phyloP scores from a whole-genome alignment of 2,888 invertebrate genomes.

The Steinernema hermaphroditum region DNA sequence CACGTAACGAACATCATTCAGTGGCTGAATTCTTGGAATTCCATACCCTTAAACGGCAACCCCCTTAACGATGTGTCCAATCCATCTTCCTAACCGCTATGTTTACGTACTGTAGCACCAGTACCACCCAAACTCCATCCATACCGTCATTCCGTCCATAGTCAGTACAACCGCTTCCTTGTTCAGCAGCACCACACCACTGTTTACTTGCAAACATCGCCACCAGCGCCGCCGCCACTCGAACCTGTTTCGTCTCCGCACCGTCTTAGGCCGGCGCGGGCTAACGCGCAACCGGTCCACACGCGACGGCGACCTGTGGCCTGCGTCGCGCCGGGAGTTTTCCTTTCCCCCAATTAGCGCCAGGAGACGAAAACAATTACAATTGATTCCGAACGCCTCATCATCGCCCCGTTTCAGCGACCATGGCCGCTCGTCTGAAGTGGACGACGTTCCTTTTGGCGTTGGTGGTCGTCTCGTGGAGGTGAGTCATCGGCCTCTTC shows the following conservation, averaged over 20 bases:
- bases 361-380: neutral
- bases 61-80: no score
- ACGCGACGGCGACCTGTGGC: neutral
- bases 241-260: neutral
- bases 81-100: no score
- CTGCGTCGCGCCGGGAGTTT: neutral
- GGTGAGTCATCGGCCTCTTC: neutral
- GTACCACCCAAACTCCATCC: no score
- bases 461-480: neutral
- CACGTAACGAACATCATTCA: no score
- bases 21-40: no score
- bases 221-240: neutral
- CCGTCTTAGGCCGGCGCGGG: neutral
- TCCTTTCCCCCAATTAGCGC: constrained; percentile 5
- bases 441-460: neutral
- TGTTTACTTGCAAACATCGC: no score
- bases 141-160: no score
- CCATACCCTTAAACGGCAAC: no score
- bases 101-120: no score
- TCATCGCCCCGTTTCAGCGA: neutral
- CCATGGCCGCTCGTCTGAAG: neutral
- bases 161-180: no score
- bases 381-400: neutral
- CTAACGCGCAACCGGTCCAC: neutral
- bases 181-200: no score